Evolutionary conservation across 2,113 vertebrate species (phyloP).

Genomic region (Corythornis cristatus): DNA sequence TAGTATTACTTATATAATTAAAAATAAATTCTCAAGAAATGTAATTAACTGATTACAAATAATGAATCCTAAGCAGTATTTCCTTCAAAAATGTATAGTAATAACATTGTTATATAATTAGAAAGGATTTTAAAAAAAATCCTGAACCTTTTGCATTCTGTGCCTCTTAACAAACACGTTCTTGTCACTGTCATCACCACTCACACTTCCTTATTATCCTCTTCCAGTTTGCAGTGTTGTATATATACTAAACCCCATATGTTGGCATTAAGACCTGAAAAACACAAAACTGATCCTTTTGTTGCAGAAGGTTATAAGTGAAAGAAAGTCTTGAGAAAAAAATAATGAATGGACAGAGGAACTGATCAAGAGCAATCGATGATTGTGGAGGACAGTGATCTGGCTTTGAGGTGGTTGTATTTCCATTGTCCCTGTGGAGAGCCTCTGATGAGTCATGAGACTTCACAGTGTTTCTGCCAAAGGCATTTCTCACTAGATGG

Average conservation of each 20-base stretch:
- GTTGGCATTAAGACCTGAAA: neutral
- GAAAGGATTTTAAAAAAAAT: neutral
- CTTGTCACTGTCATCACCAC: neutral
- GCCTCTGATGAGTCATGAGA: neutral
- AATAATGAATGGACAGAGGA: neutral
- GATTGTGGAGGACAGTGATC: neutral
- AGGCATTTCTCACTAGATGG: neutral
- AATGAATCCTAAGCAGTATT: neutral
- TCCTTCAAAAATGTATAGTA: neutral
- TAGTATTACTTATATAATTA: neutral
- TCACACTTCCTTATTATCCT: neutral
- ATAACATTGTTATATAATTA: neutral
- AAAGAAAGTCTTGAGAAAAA: neutral
- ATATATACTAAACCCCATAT: neutral
- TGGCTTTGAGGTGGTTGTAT: neutral
- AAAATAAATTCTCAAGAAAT: neutral
- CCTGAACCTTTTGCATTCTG: neutral
- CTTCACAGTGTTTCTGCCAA: neutral
- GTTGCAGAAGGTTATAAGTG: neutral
- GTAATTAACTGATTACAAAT: neutral
- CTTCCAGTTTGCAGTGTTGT: neutral
- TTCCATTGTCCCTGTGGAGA: neutral
- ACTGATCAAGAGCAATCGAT: neutral
- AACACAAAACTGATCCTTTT: neutral
- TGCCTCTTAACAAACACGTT: neutral